phyloP scores from a whole-genome alignment of 2,888 invertebrate species.

The Apodemia zela region DNA sequence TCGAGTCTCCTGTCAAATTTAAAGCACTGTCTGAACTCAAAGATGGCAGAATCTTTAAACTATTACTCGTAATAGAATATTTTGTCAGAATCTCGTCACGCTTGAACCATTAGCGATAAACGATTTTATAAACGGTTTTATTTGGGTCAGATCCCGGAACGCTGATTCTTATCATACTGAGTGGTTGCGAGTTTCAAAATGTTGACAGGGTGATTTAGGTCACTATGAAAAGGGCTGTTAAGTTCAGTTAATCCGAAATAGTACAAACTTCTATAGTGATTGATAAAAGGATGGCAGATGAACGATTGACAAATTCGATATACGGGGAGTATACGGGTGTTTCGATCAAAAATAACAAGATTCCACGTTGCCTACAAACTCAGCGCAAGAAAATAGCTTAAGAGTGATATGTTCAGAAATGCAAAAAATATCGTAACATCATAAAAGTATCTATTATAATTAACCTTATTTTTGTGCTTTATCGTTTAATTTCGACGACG shows the following conservation, averaged over 20 bases:
- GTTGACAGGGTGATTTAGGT: slow-evolving; percentile 1
- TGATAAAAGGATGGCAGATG: too few species aligned
- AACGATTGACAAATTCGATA: too few species aligned
- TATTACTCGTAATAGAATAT: slow-evolving; percentile 8
- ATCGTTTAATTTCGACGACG: too few species aligned
- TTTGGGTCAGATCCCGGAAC: slow-evolving; percentile 8
- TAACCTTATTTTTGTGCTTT: too few species aligned
- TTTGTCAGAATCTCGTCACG: not conserved
- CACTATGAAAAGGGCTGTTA: not conserved
- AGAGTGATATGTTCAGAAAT: too few species aligned
- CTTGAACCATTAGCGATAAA: not conserved
- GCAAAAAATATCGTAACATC: too few species aligned
- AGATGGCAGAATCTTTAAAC: not conserved
- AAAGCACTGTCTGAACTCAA: not conserved
- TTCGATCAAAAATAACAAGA: too few species aligned
- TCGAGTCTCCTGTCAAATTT: not conserved
- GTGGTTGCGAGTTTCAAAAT: slow-evolving; percentile 6
- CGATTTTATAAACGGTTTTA: slow-evolving; percentile 6
- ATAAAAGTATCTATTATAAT: too few species aligned
- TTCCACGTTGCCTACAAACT: too few species aligned
- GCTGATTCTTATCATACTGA: slow-evolving; percentile 2
- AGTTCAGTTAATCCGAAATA: not conserved
- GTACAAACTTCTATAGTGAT: not conserved
- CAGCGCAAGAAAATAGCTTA: too few species aligned
- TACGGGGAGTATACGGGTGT: too few species aligned